Base-by-base conservation (phyloP, 2,113 vertebrate genomes). In the Phylloscopus trochiloides region DNA sequence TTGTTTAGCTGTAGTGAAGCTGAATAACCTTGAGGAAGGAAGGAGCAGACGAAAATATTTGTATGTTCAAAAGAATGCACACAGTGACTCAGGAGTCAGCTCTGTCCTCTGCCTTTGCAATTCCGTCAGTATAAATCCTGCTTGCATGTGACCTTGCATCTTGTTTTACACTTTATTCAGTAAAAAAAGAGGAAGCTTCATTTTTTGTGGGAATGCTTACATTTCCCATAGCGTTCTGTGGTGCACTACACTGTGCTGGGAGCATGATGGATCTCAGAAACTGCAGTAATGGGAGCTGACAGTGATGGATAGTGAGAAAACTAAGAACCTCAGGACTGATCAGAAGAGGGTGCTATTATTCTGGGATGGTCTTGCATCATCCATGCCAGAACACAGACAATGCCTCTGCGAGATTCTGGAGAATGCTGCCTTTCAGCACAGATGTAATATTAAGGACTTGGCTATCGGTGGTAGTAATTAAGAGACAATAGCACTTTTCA, bases 271-370 rank as follows among this genome's bases (percentile, higher is more conserved):
- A 71, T 93, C 75, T 92, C 59, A 83, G 72, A 80, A 83, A 55
- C 51, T n/a, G 9, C 3, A 2, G 28, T 86, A 88, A 92, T 80
- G 40, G 90, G 25, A 94, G 25, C 22, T 88, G 90, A 91, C 63
- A 93, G 59, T 67, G 85, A 70, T 71, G 72, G 82, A 76, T 62
- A 77, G n/a, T 26, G 28, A 34, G 55, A 87, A 91, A 93, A 79
- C 5, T 4, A 75, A 79, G 85, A 94, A 74, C 38, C 47, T 54
- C 63, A 59, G 1, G 4, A 77, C 75, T 88, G 78, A 86, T 96
- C 92, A 94, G 92, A 95, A 95, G 85, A 95, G 88, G 72, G 88
- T 95, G 90, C 88, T 96, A 67, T 95, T 88, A 93, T 96, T 96
- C 71, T 94, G 87, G 70, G 47, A 88, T 76, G 81, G 17, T 88